phyloP scores from a whole-genome alignment of 2,113 vertebrate species.

The Oenanthe oenanthe region DNA sequence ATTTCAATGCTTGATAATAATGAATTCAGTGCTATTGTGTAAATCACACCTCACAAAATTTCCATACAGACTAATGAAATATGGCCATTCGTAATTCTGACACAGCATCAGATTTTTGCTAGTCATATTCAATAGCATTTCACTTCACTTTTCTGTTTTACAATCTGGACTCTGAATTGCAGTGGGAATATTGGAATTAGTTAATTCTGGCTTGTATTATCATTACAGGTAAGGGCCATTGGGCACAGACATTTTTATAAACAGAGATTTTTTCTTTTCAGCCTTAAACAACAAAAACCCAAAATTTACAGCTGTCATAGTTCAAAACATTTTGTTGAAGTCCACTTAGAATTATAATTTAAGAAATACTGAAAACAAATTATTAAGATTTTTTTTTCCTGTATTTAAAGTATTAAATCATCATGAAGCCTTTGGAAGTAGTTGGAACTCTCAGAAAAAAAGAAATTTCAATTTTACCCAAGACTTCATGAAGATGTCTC shows the following conservation, averaged over 20 bases:
- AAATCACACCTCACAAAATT: slow-evolving; percentile 3
- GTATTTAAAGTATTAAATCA: not conserved
- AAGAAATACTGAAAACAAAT: not conserved
- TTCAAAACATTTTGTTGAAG: not conserved
- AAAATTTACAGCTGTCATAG: not conserved
- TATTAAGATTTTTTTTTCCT: not conserved
- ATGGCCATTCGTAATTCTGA: not conserved
- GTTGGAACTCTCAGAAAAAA: not conserved
- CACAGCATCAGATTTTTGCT: not conserved
- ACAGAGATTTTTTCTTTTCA: not conserved
- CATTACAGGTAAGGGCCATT: not conserved
- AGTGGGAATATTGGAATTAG: not conserved
- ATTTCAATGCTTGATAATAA: slow-evolving; percentile 10
- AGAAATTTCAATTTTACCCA: not conserved
- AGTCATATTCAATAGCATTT: not conserved
- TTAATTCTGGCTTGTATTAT: not conserved
- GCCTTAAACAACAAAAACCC: not conserved
- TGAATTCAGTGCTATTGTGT: not conserved
- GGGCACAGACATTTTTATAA: not conserved
- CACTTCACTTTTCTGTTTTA: not conserved
- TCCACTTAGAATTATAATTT: not conserved
- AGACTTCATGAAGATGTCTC: not conserved
- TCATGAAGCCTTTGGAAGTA: not conserved
- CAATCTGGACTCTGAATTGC: not conserved
- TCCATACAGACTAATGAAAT: not conserved